These are phyloP conservation scores for Dasysyrphus albostriatus DNA, from an alignment of 2,888 invertebrate genomes.

Conservation along the genomic window DNA sequence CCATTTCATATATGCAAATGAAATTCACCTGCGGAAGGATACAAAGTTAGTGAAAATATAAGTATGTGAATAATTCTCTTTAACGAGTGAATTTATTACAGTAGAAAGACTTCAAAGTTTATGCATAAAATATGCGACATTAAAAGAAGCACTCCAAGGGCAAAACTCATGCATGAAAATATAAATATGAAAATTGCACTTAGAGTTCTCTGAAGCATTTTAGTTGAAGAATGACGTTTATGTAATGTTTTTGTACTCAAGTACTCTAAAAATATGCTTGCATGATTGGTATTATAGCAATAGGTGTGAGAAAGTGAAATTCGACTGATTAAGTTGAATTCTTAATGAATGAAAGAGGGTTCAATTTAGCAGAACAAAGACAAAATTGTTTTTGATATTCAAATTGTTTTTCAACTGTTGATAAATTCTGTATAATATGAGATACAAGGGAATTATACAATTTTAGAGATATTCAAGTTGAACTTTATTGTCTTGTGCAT, in stretches of 20 bases:
- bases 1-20: conserved; percentile 16
- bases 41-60: conserved; percentile 16
- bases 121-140: conserved; percentile 41
- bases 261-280: not conserved
- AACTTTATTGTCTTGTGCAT: too few species aligned
- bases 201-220: conserved; percentile 24
- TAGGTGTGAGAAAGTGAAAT: not conserved
- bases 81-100: conserved; percentile 37
- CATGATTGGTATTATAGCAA: not conserved
- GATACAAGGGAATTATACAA: too few species aligned
- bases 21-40: conserved; percentile 14
- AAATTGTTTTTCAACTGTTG: not conserved
- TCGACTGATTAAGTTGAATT: not conserved
- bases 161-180: conserved; percentile 31
- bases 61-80: conserved; percentile 31
- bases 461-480: too few species aligned
- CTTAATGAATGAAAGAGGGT: not conserved
- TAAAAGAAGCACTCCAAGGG: conserved; percentile 17
- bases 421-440: too few species aligned
- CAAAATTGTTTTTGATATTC: not conserved
- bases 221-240: conserved; percentile 31
- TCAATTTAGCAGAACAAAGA: not conserved
- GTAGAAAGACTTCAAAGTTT: conserved; percentile 25
- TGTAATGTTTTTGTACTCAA: not conserved
- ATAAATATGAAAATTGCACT: conserved; percentile 39